Evolutionary conservation across 2,797 vertebrate genomes (phyloP).

Genomic region (Anguilla anguilla): DNA sequence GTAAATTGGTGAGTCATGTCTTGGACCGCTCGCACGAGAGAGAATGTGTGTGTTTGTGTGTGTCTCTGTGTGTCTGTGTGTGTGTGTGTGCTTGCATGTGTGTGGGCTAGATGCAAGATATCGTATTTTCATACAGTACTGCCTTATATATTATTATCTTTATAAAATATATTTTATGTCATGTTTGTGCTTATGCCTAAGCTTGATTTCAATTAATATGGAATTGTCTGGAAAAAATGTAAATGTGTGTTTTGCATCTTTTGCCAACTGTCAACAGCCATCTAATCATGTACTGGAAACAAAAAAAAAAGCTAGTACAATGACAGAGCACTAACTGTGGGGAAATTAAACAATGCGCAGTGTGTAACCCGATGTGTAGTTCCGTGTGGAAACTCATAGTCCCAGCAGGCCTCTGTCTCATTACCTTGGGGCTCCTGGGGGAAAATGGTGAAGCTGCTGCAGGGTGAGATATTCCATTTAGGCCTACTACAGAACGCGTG

Average conservation of each 20-base stretch:
- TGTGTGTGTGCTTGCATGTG: conserved; percentile 38
- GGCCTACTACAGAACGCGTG: conserved; percentile 40
- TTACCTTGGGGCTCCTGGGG: conserved; percentile 23
- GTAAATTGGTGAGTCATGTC: conserved; percentile 24
- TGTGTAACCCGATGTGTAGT: conserved; percentile 28
- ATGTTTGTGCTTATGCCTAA: neutral
- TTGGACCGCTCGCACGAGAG: conserved; percentile 13
- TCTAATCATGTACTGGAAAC: neutral
- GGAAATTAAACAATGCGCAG: conserved; percentile 20
- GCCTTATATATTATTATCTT: neutral
- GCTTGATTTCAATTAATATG: neutral
- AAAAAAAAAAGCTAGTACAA: neutral
- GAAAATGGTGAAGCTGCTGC: conserved; percentile 33
- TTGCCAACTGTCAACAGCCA: neutral
- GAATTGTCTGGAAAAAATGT: neutral
- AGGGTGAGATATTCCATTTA: conserved; percentile 52
- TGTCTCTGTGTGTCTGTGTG: conserved; percentile 16
- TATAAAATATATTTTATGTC: neutral
- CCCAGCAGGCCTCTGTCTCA: conserved; percentile 38
- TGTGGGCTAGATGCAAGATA: conserved; percentile 8
- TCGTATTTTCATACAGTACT: too few relatives aligned
- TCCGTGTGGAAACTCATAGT: conserved; percentile 31
- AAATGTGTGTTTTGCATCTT: neutral
- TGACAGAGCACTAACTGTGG: neutral
- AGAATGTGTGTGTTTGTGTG: neutral